These are phyloP conservation scores for Stenopsyche tienmushanensis DNA, from an alignment of 1,140 invertebrate species.

Conservation along the genomic window DNA sequence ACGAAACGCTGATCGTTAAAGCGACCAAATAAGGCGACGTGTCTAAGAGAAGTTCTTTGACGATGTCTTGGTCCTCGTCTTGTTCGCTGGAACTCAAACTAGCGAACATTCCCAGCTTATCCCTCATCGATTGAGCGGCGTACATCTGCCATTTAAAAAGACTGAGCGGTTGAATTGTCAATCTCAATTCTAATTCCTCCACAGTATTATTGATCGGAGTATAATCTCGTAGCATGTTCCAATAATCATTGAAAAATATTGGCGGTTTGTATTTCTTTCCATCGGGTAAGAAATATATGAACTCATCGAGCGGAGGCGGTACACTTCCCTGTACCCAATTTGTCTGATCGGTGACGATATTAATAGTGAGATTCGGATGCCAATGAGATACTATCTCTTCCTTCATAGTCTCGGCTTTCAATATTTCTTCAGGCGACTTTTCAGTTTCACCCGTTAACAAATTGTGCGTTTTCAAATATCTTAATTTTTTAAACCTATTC, in stretches of 20 bases:
- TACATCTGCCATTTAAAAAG: slow-evolving; percentile 98
- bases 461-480: slow-evolving; percentile 89
- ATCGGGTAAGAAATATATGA: slow-evolving; percentile 83
- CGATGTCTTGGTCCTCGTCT: slow-evolving; percentile 93
- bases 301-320: slow-evolving; percentile 90
- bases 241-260: slow-evolving; percentile 96
- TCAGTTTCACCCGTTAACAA: slow-evolving; percentile 91
- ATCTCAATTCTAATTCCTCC: slow-evolving; percentile 65
- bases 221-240: slow-evolving; percentile 97
- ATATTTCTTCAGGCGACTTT: slow-evolving; percentile 69
- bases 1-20: slow-evolving; percentile 88
- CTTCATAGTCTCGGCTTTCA: slow-evolving; percentile 79
- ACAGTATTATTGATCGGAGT: slow-evolving; percentile 88
- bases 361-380: slow-evolving; percentile 98
- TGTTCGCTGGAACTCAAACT: slow-evolving; percentile 67
- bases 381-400: slow-evolving; percentile 95
- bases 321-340: slow-evolving; percentile 88
- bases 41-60: slow-evolving; percentile 96
- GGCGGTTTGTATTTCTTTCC: slow-evolving; percentile 89
- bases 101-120: slow-evolving; percentile 69
- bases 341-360: slow-evolving; percentile 92
- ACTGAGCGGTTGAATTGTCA: slow-evolving; percentile 93
- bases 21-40: slow-evolving; percentile 95
- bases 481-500: slow-evolving; percentile 91
- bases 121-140: slow-evolving; percentile 89